Evolutionary conservation across 2,888 invertebrate species (phyloP), one percentile per base, ranked within the genome.

Genomic region (Dorcus parallelipipedus): DNA sequence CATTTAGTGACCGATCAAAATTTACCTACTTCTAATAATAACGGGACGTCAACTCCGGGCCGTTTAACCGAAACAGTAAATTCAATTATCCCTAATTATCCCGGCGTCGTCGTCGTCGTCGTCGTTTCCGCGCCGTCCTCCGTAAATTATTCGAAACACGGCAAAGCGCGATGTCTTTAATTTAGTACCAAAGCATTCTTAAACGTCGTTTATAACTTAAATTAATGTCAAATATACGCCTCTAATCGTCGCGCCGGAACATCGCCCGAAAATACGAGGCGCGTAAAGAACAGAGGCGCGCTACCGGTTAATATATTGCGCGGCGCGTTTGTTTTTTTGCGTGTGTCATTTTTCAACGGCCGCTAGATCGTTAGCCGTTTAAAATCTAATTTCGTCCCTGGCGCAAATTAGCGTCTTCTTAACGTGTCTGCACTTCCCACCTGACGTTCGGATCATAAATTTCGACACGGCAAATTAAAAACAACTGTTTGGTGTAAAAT

Each of bases 381-480:
- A 78, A 78, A 77, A 75, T 78, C 78, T 78, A 78, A 78, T 78
- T 78, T 71, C 65, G 76, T 75, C 76, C 62, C 63, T 62, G 74
- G 74, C 77, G 76, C 77, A 78, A 78, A 78, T 78, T 78, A 78
- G 76, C 72, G 73, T 74, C 75, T 70, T 71, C 73, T 70, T 69
- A 72, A 72, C 70, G 40, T 38, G 75, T 76, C 75, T 74, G 68
- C 76, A 73, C 76, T 75, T 74, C 75, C 74, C 73, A 73, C 72
- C 72, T 69, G 70, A 71, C 69, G 65, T 65, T 61, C 51, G 59
- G 61, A 57, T 69, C 77, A 75, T 77, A 77, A 77, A 78, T 78
- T 75, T 76, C 69, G 75, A 70, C 69, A 77, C 75, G 78, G 76
- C 75, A 78, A 78, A 78, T 78, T 78, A 76, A 76, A 77, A 76